These are phyloP conservation scores for Drosophila repleta DNA, from an alignment of 1,140 invertebrate genomes.

Conservation along the genomic window DNA sequence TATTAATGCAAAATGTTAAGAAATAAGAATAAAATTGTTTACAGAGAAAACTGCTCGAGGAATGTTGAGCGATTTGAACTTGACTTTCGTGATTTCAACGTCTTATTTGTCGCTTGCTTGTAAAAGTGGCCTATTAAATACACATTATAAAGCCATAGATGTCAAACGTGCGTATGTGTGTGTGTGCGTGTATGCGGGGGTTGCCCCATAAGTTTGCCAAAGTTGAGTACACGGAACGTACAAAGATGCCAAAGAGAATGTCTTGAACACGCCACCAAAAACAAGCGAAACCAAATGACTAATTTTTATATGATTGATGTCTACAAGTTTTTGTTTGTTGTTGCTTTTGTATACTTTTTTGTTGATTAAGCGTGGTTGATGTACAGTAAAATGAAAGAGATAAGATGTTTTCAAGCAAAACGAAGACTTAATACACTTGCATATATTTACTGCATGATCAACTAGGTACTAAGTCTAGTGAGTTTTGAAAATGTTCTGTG, in stretches of 20 bases:
- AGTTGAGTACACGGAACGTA: slow-evolving; percentile 22
- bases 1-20: background rate
- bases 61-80: slow-evolving; percentile 72
- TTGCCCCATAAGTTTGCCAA: slow-evolving; percentile 63
- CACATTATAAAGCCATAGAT: slow-evolving; percentile 64
- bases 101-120: slow-evolving; percentile 76
- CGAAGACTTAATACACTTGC: slow-evolving; percentile 1
- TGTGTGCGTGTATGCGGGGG: slow-evolving; percentile 46
- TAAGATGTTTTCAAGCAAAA: background rate
- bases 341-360: slow-evolving; percentile 2
- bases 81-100: slow-evolving; percentile 70
- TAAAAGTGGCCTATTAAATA: slow-evolving; percentile 79
- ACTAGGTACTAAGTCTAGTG: too few relatives aligned
- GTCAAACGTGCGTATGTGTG: slow-evolving; percentile 11
- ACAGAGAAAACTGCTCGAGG: background rate
- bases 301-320: slow-evolving; percentile 78
- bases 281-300: slow-evolving; percentile 53
- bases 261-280: slow-evolving; percentile 60
- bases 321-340: slow-evolving; percentile 22
- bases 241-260: slow-evolving; percentile 52
- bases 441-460: too few relatives aligned
- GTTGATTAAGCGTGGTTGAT: slow-evolving; percentile 62
- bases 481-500: too few relatives aligned
- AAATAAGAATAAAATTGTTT: background rate
- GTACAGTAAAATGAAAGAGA: slow-evolving; percentile 9